These are phyloP conservation scores for Microtus californicus DNA, from an alignment of 2,797 vertebrate species.

Conservation along the genomic window DNA sequence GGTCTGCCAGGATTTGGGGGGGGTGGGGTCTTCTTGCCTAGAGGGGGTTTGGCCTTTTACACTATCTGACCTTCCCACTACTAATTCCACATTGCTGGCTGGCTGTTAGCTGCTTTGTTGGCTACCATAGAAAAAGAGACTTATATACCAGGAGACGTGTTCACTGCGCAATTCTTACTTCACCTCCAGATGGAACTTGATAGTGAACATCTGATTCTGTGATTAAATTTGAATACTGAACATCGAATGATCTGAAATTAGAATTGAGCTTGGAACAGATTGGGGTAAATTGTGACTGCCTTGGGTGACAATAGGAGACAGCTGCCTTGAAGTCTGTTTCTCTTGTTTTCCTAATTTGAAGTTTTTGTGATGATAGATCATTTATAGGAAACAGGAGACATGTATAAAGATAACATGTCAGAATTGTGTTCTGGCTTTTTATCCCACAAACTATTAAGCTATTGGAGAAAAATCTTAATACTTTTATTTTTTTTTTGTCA, in stretches of 20 bases:
- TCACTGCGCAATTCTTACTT: background rate
- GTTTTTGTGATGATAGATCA: constrained; percentile 52
- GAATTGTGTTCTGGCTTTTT: background rate
- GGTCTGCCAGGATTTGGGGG: constrained; percentile 65
- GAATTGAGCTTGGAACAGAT: constrained; percentile 46
- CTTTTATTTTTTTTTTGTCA: background rate
- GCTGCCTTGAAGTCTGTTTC: constrained; percentile 27
- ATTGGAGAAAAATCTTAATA: constrained; percentile 43
- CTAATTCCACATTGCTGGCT: constrained; percentile 70
- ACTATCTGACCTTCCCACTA: constrained; percentile 77
- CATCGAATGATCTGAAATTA: constrained; percentile 46
- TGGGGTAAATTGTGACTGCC: constrained; percentile 34
- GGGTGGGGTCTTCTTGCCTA: constrained; percentile 65
- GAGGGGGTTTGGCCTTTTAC: constrained; percentile 74
- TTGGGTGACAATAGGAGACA: constrained; percentile 14
- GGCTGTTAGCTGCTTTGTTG: constrained; percentile 61
- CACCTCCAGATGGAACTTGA: constrained; percentile 8
- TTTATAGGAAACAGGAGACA: constrained; percentile 8
- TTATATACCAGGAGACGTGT: background rate
- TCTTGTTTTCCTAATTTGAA: constrained; percentile 56
- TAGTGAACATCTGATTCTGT: constrained; percentile 42
- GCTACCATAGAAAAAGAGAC: constrained; percentile 36
- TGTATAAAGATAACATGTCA: constrained; percentile 30
- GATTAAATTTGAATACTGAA: constrained; percentile 61
- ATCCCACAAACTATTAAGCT: constrained; percentile 19